Conservation (phyloP, 2,113 vertebrate species). For the Asarcornis scutulata region DNA sequence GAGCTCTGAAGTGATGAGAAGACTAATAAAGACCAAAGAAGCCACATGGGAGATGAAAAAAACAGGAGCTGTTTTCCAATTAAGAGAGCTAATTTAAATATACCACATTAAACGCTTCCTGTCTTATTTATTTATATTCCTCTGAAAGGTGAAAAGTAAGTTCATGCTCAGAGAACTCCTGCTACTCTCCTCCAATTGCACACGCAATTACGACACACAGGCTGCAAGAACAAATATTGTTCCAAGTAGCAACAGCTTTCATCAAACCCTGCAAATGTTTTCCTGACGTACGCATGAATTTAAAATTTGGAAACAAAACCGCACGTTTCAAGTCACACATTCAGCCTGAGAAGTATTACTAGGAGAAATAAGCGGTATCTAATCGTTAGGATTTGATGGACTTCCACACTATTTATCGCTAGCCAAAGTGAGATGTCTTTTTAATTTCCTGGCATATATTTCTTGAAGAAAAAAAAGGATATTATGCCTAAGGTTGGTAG, state of each 20-base stretch:
- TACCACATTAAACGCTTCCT: neutral
- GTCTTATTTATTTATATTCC: neutral
- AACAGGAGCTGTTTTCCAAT: neutral
- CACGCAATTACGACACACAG: neutral
- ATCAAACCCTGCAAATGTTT: neutral
- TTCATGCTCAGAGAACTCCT: neutral
- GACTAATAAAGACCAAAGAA: conserved; percentile 18
- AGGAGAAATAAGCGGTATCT: neutral
- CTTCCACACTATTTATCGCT: neutral
- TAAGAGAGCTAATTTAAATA: neutral
- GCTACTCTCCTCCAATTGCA: neutral
- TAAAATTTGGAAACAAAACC: neutral
- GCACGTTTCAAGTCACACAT: neutral
- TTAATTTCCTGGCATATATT: neutral
- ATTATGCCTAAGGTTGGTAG: neutral
- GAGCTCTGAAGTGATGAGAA: neutral
- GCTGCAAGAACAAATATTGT: neutral
- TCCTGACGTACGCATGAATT: neutral
- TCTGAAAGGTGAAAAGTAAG: neutral
- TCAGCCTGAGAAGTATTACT: neutral
- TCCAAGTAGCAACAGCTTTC: neutral
- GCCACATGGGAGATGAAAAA: neutral
- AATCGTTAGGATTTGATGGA: neutral
- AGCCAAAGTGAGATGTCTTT: neutral
- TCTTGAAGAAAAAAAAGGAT: neutral